Conservation (phyloP, 2,888 invertebrate genomes). For the Ophonus ardosiacus region DNA sequence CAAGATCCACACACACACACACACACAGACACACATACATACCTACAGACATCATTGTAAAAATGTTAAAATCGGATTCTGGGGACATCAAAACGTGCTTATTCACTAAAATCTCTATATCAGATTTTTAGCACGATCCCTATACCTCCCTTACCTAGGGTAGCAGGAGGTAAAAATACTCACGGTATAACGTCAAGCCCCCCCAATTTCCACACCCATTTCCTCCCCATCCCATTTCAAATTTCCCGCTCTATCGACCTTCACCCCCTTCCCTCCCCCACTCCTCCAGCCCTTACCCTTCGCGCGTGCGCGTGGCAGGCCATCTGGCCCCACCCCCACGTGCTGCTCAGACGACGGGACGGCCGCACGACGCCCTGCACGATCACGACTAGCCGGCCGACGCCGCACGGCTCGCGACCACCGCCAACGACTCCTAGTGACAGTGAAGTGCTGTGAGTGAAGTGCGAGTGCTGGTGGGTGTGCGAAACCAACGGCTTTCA, state of each 20-base stretch:
- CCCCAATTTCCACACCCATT: background rate
- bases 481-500: background rate
- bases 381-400: background rate
- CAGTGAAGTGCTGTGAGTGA: background rate
- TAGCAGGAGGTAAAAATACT: too few relatives aligned
- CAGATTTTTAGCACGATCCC: too few relatives aligned
- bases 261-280: constrained; percentile 65
- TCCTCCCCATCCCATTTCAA: constrained; percentile 59
- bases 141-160: too few relatives aligned
- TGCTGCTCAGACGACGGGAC: constrained; percentile 20
- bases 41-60: too few relatives aligned
- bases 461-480: background rate
- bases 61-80: too few relatives aligned
- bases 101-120: too few relatives aligned
- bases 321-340: constrained; percentile 49
- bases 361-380: constrained; percentile 21
- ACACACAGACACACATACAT: too few relatives aligned
- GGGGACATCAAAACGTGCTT: too few relatives aligned
- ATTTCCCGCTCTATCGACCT: constrained; percentile 69
- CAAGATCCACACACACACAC: too few relatives aligned
- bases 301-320: constrained; percentile 67
- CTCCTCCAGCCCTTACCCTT: constrained; percentile 8
- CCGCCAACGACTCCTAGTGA: background rate
- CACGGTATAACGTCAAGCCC: too few relatives aligned
- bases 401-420: background rate